phyloP scores from a whole-genome alignment of 2,888 invertebrate genomes.

The Chrysina gloriosa region DNA sequence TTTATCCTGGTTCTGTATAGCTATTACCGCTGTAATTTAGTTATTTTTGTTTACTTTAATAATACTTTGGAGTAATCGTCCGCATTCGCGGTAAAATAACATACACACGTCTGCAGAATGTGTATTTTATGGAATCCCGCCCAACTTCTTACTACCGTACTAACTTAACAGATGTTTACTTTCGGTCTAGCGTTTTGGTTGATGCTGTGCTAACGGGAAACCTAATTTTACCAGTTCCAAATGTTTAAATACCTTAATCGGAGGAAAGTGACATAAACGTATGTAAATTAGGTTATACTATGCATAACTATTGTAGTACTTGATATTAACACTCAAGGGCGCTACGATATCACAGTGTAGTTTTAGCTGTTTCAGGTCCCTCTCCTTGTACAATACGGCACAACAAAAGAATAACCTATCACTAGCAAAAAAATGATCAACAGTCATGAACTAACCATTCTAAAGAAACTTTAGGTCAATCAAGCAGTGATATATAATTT shows the following conservation, averaged over 20 bases:
- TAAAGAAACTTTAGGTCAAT: no score
- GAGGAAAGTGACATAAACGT: no score
- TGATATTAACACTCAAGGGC: no score
- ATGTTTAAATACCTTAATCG: background rate
- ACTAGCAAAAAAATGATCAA: no score
- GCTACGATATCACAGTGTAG: no score
- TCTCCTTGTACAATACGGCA: no score
- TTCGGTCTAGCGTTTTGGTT: background rate
- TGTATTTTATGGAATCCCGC: background rate
- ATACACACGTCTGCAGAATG: background rate
- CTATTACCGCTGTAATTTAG: constrained; percentile 40
- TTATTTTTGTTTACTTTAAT: constrained; percentile 44
- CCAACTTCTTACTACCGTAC: background rate
- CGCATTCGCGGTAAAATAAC: constrained; percentile 16
- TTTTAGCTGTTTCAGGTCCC: no score
- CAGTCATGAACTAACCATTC: no score
- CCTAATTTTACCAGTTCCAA: background rate
- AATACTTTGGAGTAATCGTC: constrained; percentile 31
- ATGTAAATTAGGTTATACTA: no score
- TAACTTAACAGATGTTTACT: background rate
- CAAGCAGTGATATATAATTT: no score
- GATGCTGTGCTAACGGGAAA: background rate
- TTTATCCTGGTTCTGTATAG: constrained; percentile 47
- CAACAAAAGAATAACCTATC: no score
- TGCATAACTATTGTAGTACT: no score